Base-by-base conservation (phyloP, 2,888 invertebrate species). In the Platypus cylindrus region DNA sequence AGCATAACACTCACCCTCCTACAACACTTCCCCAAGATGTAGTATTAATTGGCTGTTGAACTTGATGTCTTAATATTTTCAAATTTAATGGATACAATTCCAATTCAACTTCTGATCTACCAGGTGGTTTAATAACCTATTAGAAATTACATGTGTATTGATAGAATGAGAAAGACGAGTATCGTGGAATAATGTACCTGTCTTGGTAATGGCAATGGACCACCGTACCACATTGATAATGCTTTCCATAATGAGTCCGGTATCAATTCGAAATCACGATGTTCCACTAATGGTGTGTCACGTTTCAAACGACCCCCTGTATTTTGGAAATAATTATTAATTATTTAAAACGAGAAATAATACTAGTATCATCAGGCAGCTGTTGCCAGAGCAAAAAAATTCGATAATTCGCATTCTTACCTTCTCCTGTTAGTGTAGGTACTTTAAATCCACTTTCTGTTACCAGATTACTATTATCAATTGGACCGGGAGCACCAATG, bases 171-270 rank as follows among this genome's bases (percentile, higher is more conserved):
- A n/a, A n/a, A n/a, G n/a, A n/a, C n/a, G n/a, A n/a, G n/a, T n/a
- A n/a, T n/a, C n/a, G n/a, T n/a, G n/a, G n/a, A n/a, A n/a, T n/a
- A n/a, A n/a, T n/a, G 17, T 30, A 39, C 40, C 65, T 82, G 83
- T 48, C 87, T 60, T 0, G 87, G 87, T 44, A 89, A 64, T 3
- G 86, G 79, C 40, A 76, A 62, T 3, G 79, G 79, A 7, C 78
- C 75, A 15, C 83, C 82, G 30, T 75, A 73, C 90, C 90, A 90
- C 45, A 77, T 71, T 41, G 79, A 77, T 9, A 91, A 60, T 1
- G 87, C 87, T 43, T 83, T 75, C 90, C 90, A 91, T 45, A 90
- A 64, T 27, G 82, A 76, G 53, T 86, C 86, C 2, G 89, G 87
- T 31, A 90, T 70, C 29, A 89, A 65, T 63, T 85, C 83, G 65